Conservation (phyloP, 2,113 vertebrate species). For the Pseudorhombus dupliciocellatus region DNA sequence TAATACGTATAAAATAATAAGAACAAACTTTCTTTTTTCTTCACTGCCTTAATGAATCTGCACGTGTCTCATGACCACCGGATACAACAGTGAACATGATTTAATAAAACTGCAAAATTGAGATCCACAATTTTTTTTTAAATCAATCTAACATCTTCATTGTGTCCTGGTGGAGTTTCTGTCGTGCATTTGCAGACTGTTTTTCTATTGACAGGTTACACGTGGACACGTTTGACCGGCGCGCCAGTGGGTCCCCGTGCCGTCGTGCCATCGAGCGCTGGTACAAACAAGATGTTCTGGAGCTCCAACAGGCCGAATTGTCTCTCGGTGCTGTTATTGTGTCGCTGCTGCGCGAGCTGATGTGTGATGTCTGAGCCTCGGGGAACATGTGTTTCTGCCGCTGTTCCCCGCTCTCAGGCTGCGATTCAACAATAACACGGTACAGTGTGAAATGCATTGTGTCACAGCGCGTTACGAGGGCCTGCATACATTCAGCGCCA, state of each 20-base stretch:
- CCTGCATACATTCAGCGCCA: neutral
- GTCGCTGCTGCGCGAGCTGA: conserved; percentile 1
- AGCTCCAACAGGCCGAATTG: conserved; percentile 6
- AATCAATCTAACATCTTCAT: neutral
- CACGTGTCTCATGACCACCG: too few species aligned
- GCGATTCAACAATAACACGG: neutral
- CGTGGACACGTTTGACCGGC: neutral
- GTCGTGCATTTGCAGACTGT: too few species aligned
- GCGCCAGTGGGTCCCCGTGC: too few species aligned
- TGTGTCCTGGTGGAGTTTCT: neutral
- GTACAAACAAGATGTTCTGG: neutral
- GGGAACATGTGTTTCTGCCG: conserved; percentile 21
- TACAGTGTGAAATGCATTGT: conserved; percentile 26
- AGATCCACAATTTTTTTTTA: too few species aligned
- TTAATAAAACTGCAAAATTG: too few species aligned
- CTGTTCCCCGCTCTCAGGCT: conserved; percentile 4
- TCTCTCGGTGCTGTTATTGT: conserved; percentile 15
- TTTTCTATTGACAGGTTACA: neutral
- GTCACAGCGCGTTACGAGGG: conserved; percentile 5
- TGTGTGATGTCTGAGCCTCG: conserved; percentile 14
- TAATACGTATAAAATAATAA: too few species aligned
- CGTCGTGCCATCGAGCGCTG: too few species aligned
- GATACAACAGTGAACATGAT: too few species aligned
- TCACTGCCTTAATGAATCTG: too few species aligned
- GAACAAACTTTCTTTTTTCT: too few species aligned